Percentiles rank a stretch among this genome's conserved stretches.
phyloP scores from a whole-genome alignment of 2,113 vertebrate species.

The Sus scrofa region DNA sequence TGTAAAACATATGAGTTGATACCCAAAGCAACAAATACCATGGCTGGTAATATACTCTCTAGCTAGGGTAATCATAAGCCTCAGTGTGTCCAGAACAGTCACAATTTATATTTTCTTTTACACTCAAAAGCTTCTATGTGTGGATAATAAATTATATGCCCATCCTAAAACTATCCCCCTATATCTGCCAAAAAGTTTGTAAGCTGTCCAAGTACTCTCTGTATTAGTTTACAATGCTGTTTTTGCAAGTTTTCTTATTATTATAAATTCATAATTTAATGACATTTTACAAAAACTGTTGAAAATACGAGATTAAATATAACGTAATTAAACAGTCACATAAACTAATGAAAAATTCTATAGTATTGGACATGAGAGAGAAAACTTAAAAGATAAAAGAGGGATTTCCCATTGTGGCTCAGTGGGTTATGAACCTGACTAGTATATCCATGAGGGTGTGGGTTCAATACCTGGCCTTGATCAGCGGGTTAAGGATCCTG shows the following conservation, averaged over 20 bases:
- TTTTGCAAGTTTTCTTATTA: neutral
- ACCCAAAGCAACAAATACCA: neutral
- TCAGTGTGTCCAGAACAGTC: neutral
- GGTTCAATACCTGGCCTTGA: no score
- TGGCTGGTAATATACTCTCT: neutral
- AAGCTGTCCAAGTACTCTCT: neutral
- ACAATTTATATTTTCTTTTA: neutral
- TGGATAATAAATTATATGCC: neutral
- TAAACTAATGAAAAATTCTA: neutral
- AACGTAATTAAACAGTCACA: neutral
- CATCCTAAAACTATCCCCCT: neutral
- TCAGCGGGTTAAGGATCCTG: no score
- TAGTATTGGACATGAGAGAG: neutral
- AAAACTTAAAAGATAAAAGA: neutral
- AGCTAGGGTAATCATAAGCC: neutral
- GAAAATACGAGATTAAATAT: neutral
- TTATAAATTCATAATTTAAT: neutral
- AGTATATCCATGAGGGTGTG: no score
- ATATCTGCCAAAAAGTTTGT: neutral
- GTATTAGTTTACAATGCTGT: neutral
- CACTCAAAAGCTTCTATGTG: neutral
- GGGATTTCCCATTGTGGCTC: no score
- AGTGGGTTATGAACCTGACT: no score
- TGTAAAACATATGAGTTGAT: neutral
- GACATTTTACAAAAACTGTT: neutral